Percentiles rank a stretch among this genome's conserved stretches.
Conservation (phyloP, 2,797 vertebrate species). For the Lagodon rhomboides region DNA sequence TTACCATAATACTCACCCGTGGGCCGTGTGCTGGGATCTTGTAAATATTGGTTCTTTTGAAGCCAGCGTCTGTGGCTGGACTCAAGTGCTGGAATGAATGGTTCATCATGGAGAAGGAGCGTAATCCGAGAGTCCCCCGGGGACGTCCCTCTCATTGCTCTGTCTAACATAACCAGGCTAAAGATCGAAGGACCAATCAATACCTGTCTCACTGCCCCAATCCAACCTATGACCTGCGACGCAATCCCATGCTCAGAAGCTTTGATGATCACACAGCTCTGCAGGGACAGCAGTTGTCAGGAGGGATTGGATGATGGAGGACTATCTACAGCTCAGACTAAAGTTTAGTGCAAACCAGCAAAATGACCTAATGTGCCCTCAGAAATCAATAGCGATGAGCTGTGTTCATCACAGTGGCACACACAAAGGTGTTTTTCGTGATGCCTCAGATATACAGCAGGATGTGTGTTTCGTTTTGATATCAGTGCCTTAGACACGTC, state of each 20-base stretch:
- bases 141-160: constrained; percentile 36
- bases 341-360: constrained; percentile 18
- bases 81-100: constrained; percentile 33
- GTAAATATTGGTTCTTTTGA: constrained; percentile 54
- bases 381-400: constrained; percentile 59
- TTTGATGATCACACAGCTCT: constrained; percentile 49
- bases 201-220: constrained; percentile 39
- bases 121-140: constrained; percentile 13
- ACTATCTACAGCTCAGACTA: constrained; percentile 20
- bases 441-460: not conserved
- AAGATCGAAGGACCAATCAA: constrained; percentile 64
- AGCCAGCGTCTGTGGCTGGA: not conserved
- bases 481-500: not conserved
- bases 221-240: constrained; percentile 37
- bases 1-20: constrained; percentile 48
- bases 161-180: constrained; percentile 34
- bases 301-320: constrained; percentile 34
- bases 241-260: constrained; percentile 12
- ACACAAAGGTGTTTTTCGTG: constrained; percentile 1
- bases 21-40: constrained; percentile 33
- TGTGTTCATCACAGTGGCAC: constrained; percentile 33
- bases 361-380: constrained; percentile 40
- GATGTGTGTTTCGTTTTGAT: constrained; percentile 19
- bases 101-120: constrained; percentile 4
- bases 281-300: constrained; percentile 34